Conservation (phyloP, 2,888 invertebrate genomes). For the Orgyia antiqua region DNA sequence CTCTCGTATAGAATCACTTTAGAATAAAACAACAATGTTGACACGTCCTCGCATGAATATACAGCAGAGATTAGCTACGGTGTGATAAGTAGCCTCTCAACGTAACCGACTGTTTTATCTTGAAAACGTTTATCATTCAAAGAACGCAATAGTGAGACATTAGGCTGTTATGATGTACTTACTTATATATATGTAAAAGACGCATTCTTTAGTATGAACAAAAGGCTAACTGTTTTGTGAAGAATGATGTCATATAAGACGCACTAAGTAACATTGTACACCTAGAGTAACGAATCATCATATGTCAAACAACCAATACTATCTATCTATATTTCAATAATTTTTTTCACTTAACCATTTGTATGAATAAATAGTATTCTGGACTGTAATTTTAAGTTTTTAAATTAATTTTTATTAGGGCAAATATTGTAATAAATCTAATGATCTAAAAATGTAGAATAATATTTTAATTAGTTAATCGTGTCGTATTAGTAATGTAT, state of each 20-base stretch:
- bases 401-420: too few relatives aligned
- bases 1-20: constrained; percentile 25
- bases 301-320: too few relatives aligned
- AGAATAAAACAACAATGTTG: constrained; percentile 41
- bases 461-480: too few relatives aligned
- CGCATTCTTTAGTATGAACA: constrained; percentile 7
- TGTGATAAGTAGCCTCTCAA: constrained; percentile 36
- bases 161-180: constrained; percentile 15
- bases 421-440: too few relatives aligned
- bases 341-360: too few relatives aligned
- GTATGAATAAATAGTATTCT: too few relatives aligned
- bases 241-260: constrained; percentile 3
- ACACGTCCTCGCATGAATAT: constrained; percentile 48
- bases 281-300: too few relatives aligned
- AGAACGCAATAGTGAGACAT: constrained; percentile 25
- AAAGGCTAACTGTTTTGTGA: constrained; percentile 15
- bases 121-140: constrained; percentile 39
- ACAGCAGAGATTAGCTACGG: constrained; percentile 44
- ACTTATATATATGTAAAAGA: constrained; percentile 20
- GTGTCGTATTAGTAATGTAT: too few relatives aligned
- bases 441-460: too few relatives aligned
- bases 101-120: constrained; percentile 43
- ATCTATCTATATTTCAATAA: too few relatives aligned
- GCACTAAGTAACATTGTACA: too few relatives aligned
- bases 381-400: too few relatives aligned